Evolutionary conservation across 2,113 vertebrate species (phyloP), one percentile per base, ranked within the genome.

Genomic region (Xenopus borealis): DNA sequence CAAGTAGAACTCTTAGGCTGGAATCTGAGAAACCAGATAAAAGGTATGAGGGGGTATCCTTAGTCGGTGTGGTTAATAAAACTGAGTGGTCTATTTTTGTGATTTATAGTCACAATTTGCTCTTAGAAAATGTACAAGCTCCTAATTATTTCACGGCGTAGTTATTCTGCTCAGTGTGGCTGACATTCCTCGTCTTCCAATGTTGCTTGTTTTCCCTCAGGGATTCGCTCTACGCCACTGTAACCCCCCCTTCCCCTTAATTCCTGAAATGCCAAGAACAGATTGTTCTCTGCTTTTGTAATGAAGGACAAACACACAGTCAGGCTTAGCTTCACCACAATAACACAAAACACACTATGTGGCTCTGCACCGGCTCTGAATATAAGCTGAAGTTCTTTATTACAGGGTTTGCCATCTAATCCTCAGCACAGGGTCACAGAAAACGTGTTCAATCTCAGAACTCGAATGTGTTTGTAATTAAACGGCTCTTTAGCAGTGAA

Each of bases 231-330:
- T 20, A 33, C 69, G 33, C 58, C 66, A 53, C 23, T 18, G 14
- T 17, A 47, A 57, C 58, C 23, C 66, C n/a, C 72, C 74, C 64
- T 67, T 59, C 74, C 10, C 52, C 46, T 69, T 76, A 69, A 76
- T 76, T 76, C 74, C 74, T 76, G 66, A 76, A 76, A 76, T 76
- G 23, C 74, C 74, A 76, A 76, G 74, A 76, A 76, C 74, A 76
- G 30, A 69, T 67, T 76, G 74, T 76, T 76, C 74, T 76, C 27
- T 33, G 47, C 50, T 59, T 76, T 69, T 62, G 58, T 63, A 69
- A 53, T 69, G 66, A 69, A 64, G 66, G 66, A 76, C 73, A 63
- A 18, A 59, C 18, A 59, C 30, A 69, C 46, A 64, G 19, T 20
- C 12, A 66, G 44, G 13, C 17, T 12, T 5, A 45, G 16, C 2